Evolutionary conservation across 2,797 vertebrate genomes (phyloP), one percentile per base, ranked within the genome.

Genomic region (Fundulus diaphanus): DNA sequence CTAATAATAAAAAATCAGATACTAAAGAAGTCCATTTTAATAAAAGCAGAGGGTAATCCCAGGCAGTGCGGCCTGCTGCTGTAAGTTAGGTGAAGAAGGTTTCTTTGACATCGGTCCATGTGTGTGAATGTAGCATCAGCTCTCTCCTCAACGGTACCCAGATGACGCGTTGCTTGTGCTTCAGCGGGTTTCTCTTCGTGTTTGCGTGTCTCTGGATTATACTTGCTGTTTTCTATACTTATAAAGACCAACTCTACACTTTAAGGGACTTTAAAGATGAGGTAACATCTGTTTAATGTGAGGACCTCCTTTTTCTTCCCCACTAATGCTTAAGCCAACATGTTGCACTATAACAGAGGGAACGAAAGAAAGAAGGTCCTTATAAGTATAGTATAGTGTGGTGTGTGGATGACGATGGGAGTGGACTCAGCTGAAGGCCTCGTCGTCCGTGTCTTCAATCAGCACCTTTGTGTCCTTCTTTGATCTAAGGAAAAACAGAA

Each of bases 391-490:
- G 78, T 72, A 68, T 52, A 1, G 46, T 76, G 51, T 54, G 79
- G 66, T 74, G 70, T 81, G 68, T 83, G 67, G 81, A 70, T 81
- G 80, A 22, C 24, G 68, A 63, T 80, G 82, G n/a, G 72, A 89
- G 81, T 74, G 86, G 80, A 89, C 87, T 96, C 93, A 99, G 95
- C 97, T 97, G 95, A 97, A 98, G 73, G 94, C 96, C 93, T 99
- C 98, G 7, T 97, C 97, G 5, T 98, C 97, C 88, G 97, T 99
- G 93, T 99, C 98, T 90, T 99, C 98, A 90, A 99, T 99, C 88
- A 99, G 94, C 81, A 99, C 96, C 95, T 99, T 99, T 59, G 97
- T 98, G 94, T 99, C 98, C 90, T 95, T 96, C 94, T 97, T 99
- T 73, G 95, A 98, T 90, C 98, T 99, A 73, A n/a, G 81, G 82